phyloP scores from a whole-genome alignment of 2,888 invertebrate species.

The Pterobdella sp. region DNA sequence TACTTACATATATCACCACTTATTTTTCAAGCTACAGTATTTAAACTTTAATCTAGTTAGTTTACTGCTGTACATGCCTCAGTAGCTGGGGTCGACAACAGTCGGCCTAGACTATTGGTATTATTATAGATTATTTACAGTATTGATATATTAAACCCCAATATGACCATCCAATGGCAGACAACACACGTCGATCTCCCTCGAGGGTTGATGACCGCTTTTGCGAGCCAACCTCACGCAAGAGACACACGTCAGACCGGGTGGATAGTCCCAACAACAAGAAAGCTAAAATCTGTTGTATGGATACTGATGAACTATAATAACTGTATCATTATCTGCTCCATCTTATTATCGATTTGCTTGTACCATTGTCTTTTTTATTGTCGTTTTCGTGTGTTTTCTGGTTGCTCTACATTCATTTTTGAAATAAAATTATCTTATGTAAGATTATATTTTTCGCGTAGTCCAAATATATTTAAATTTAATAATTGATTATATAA shows the following conservation, averaged over 20 bases:
- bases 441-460: not conserved
- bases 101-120: too few relatives aligned
- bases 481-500: too few relatives aligned
- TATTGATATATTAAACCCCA: not conserved
- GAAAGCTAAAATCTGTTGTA: slow-evolving; percentile 21
- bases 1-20: too few relatives aligned
- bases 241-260: slow-evolving; percentile 16
- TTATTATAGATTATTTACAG: not conserved
- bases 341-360: too few relatives aligned
- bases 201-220: slow-evolving; percentile 19
- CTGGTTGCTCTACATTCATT: not conserved
- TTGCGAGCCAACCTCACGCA: slow-evolving; percentile 17
- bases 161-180: slow-evolving; percentile 3
- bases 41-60: too few relatives aligned
- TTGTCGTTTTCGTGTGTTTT: too few relatives aligned
- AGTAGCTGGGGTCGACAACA: too few relatives aligned
- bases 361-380: too few relatives aligned
- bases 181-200: slow-evolving; percentile 24
- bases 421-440: not conserved
- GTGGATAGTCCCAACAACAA: slow-evolving; percentile 28
- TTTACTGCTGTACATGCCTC: too few relatives aligned
- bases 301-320: slow-evolving; percentile 30
- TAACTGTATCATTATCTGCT: too few relatives aligned
- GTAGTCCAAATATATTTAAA: not conserved
- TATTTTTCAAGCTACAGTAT: too few relatives aligned